These are phyloP conservation scores for Anguilla japonica DNA, from an alignment of 2,113 vertebrate genomes.

Conservation along the genomic window DNA sequence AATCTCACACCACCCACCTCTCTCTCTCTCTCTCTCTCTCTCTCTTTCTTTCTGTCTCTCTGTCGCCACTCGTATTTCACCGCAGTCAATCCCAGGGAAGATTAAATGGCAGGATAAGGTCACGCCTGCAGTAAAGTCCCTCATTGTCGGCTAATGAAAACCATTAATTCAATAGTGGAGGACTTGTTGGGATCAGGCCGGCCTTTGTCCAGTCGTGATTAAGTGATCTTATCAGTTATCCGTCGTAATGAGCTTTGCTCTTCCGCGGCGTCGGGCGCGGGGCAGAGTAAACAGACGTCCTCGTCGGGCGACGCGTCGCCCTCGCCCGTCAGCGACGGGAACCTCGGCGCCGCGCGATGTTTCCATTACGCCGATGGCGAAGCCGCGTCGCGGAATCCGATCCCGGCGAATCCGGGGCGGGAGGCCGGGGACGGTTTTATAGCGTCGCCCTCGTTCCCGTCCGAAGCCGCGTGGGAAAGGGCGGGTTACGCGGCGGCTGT, in stretches of 20 bases:
- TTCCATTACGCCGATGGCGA: not conserved
- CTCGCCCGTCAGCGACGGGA: slow-evolving; percentile 20
- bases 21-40: not conserved
- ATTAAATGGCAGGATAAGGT: slow-evolving; percentile 65
- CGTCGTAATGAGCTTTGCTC: slow-evolving; percentile 67
- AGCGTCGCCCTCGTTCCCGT: not conserved
- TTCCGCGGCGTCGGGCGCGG: not conserved
- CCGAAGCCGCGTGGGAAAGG: not conserved
- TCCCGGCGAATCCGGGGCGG: no score
- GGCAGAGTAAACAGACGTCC: slow-evolving; percentile 41
- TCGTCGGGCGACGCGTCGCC: slow-evolving; percentile 45
- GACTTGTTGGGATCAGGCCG: slow-evolving; percentile 60
- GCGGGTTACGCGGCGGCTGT: not conserved
- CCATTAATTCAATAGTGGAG: slow-evolving; percentile 65
- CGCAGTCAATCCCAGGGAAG: slow-evolving; percentile 53
- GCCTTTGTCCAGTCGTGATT: slow-evolving; percentile 67
- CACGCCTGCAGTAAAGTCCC: slow-evolving; percentile 58
- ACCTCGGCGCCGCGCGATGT: not conserved
- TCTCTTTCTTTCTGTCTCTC: not conserved
- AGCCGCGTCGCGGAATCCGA: not conserved
- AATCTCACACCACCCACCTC: not conserved
- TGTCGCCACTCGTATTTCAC: slow-evolving; percentile 40
- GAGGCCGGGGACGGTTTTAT: no score
- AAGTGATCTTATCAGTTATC: slow-evolving; percentile 69
- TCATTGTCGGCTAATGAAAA: slow-evolving; percentile 69